Conservation (phyloP, 2,113 vertebrate species). For the Atherinomorus stipes region DNA sequence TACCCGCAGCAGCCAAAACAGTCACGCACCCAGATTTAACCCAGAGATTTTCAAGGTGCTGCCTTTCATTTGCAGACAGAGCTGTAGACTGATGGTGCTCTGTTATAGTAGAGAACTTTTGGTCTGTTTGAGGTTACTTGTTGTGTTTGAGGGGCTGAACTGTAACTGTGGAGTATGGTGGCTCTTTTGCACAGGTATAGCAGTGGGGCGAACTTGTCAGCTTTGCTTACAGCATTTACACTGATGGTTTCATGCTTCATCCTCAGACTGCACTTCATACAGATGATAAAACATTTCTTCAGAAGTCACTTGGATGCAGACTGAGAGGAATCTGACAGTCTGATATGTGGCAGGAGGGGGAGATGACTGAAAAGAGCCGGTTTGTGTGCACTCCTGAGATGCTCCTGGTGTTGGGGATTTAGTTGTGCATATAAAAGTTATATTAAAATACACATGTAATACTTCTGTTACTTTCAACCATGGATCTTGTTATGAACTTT, state of each 20-base stretch:
- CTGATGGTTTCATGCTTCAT: slow-evolving; percentile 47
- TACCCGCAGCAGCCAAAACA: slow-evolving; percentile 1
- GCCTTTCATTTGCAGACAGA: not conserved
- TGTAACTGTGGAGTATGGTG: slow-evolving; percentile 11
- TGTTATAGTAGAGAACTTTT: not conserved
- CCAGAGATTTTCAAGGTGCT: not conserved
- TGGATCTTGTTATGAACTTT: slow-evolving; percentile 1
- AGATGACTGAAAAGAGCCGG: slow-evolving; percentile 39
- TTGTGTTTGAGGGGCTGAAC: not conserved
- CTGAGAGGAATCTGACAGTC: slow-evolving; percentile 63
- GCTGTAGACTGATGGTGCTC: not conserved
- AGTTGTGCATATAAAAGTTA: not conserved
- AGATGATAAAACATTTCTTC: slow-evolving; percentile 71
- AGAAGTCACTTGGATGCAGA: slow-evolving; percentile 38
- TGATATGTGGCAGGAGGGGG: slow-evolving; percentile 62
- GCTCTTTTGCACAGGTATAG: slow-evolving; percentile 12
- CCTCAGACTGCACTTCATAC: slow-evolving; percentile 42
- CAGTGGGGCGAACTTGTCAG: slow-evolving; percentile 53
- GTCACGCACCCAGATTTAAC: not conserved
- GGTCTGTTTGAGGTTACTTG: not conserved
- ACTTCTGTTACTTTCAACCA: no score
- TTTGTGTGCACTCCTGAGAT: slow-evolving; percentile 18
- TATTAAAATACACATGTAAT: not conserved
- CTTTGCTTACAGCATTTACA: slow-evolving; percentile 41
- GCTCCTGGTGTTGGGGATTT: slow-evolving; percentile 18